Percentiles rank a stretch among this genome's conserved stretches.
Evolutionary conservation across 2,888 invertebrate genomes (phyloP).

Genomic region (Clostera curtula): DNA sequence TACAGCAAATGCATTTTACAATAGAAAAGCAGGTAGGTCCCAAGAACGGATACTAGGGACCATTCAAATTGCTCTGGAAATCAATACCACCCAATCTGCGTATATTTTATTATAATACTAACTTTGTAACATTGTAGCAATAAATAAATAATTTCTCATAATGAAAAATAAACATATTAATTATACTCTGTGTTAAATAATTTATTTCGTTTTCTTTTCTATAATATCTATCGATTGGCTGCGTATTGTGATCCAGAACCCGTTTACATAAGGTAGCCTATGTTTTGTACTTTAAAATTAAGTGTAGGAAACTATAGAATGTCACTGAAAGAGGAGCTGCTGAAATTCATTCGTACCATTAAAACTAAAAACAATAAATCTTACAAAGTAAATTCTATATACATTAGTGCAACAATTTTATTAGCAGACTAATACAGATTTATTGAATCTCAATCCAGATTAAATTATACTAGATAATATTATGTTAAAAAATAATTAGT

Average conservation of each 20-base stretch:
- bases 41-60: constrained; percentile 15
- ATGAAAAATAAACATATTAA: constrained; percentile 54
- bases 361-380: constrained; percentile 48
- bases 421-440: too few relatives aligned
- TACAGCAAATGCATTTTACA: constrained; percentile 40
- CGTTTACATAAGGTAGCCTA: constrained; percentile 48
- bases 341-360: constrained; percentile 54
- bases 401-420: constrained; percentile 53
- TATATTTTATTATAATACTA: constrained; percentile 45
- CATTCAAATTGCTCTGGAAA: constrained; percentile 40
- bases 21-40: constrained; percentile 22
- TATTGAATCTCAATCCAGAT: too few relatives aligned
- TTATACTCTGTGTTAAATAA: constrained; percentile 56
- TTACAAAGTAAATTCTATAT: constrained; percentile 48
- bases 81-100: constrained; percentile 37
- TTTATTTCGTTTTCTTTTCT: constrained; percentile 56
- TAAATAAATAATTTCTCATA: constrained; percentile 61
- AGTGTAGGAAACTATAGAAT: constrained; percentile 38
- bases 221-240: constrained; percentile 45
- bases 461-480: too few relatives aligned
- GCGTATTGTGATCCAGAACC: constrained; percentile 47
- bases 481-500: too few relatives aligned
- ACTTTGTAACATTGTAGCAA: constrained; percentile 38
- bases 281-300: constrained; percentile 71
- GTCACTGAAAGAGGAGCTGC: constrained; percentile 51